Evolutionary conservation across 2,888 invertebrate genomes (phyloP).

Genomic region (Drosophila prolongata): DNA sequence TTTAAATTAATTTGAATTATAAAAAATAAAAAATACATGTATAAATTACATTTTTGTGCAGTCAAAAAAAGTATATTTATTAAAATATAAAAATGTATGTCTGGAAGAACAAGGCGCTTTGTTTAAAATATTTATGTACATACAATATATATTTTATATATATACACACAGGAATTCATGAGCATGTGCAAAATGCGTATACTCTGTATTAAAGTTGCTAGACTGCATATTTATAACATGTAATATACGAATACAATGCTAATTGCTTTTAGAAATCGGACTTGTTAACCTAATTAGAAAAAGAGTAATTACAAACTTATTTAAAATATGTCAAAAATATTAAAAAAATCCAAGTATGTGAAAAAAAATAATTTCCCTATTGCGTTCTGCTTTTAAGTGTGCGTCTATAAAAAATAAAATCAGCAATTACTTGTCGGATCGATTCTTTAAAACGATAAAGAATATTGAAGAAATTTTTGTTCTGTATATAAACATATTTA

Average conservation of each 20-base stretch:
- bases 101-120: constrained; percentile 28
- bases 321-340: constrained; percentile 16
- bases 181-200: constrained; percentile 38
- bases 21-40: constrained; percentile 18
- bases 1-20: constrained; percentile 37
- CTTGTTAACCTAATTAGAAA: constrained; percentile 40
- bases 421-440: constrained; percentile 22
- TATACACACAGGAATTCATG: constrained; percentile 33
- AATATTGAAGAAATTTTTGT: constrained; percentile 29
- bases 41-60: constrained; percentile 34
- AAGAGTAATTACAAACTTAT: constrained; percentile 13
- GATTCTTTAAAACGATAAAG: constrained; percentile 11
- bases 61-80: constrained; percentile 38
- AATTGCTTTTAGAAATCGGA: constrained; percentile 40
- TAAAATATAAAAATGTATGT: constrained; percentile 30
- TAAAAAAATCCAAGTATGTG: constrained; percentile 21
- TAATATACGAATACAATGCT: constrained; percentile 39
- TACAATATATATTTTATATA: constrained; percentile 39
- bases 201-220: constrained; percentile 44
- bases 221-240: constrained; percentile 46
- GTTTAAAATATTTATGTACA: constrained; percentile 34
- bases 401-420: constrained; percentile 18
- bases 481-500: constrained; percentile 45
- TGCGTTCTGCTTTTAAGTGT: constrained; percentile 27
- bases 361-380: constrained; percentile 10